Evolutionary conservation across 1,140 invertebrate genomes (phyloP), one percentile per base, ranked within the genome.

Genomic region (Microplitis demolitor): DNA sequence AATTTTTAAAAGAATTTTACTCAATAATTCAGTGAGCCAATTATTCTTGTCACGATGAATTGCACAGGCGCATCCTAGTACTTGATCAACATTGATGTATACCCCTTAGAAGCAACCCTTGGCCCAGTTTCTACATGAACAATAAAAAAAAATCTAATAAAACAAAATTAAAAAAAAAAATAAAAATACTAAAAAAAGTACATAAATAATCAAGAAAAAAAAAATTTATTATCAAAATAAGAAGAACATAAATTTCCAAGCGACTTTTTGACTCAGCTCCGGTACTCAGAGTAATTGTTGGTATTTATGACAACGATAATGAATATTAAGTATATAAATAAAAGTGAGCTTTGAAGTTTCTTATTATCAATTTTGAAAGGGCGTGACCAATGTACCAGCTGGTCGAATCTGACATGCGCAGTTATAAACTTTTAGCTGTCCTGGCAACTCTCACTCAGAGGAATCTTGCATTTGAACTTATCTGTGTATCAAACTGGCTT

Each of bases 361-460:
- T 75, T 75, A 75, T 68, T 61, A 51, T 61, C 61, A 79, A 81
- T 80, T 79, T 80, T 58, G 63, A 67, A 74, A 81, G 79, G 78
- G 77, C 74, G 78, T 81, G 78, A 81, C 79, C 77, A 66, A 75
- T 66, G 71, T 53, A 62, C 61, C 66, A 60, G 62, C 71, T 73
- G 77, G 72, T 76, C 74, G 79, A 77, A 77, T 60, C 53, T 67
- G 79, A 78, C 77, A 77, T 79, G 80, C 79, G 78, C 78, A 78
- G 34, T 58, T 50, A 74, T 71, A 77, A 71, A 79, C 39, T 77
- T 72, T 62, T 68, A 77, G 78, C 78, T 72, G 68, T 74, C 77
- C 73, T 81, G 77, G 78, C 66, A 81, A 80, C 79, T 70, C 73
- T 34, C 62, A 5, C 8, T 50, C 9, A 24, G 67, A 68, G 31